Evolutionary conservation across 1,140 invertebrate genomes (phyloP).

Genomic region (Bombus confusus): DNA sequence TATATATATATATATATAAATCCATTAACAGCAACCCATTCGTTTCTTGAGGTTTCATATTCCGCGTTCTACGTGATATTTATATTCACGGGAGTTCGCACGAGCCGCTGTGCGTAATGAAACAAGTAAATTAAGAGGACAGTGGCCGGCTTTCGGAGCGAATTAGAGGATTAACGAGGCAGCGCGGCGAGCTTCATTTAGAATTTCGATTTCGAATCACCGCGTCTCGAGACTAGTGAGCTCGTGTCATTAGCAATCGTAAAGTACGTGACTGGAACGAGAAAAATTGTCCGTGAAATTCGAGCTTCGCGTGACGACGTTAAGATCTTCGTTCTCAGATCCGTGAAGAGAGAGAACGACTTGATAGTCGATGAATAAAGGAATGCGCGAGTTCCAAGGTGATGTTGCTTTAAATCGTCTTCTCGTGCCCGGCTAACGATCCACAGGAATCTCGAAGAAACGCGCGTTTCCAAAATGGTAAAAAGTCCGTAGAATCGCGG

Average conservation of each 20-base stretch:
- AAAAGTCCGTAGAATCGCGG: neutral
- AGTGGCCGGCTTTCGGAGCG: neutral
- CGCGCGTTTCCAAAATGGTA: neutral
- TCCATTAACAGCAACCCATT: too few species aligned
- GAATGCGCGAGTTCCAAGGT: neutral
- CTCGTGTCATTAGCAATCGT: slow-evolving; percentile 38
- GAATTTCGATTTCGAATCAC: slow-evolving; percentile 32
- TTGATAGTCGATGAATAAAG: neutral
- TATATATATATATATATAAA: too few species aligned
- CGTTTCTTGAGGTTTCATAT: neutral
- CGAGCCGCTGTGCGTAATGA: neutral
- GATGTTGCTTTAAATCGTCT: slow-evolving; percentile 4
- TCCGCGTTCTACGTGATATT: neutral
- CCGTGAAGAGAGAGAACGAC: neutral
- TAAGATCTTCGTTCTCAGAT: slow-evolving; percentile 27
- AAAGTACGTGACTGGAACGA: slow-evolving; percentile 45
- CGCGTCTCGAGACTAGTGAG: neutral
- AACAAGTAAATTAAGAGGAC: neutral
- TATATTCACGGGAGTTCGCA: neutral
- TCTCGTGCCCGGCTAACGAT: neutral
- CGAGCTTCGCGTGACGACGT: slow-evolving; percentile 40
- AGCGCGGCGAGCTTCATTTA: neutral
- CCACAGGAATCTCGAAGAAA: neutral
- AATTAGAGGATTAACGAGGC: slow-evolving; percentile 7
- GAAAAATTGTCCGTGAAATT: slow-evolving; percentile 43